Evolutionary conservation across 2,113 vertebrate genomes (phyloP).

Genomic region (Saccopteryx leptura): DNA sequence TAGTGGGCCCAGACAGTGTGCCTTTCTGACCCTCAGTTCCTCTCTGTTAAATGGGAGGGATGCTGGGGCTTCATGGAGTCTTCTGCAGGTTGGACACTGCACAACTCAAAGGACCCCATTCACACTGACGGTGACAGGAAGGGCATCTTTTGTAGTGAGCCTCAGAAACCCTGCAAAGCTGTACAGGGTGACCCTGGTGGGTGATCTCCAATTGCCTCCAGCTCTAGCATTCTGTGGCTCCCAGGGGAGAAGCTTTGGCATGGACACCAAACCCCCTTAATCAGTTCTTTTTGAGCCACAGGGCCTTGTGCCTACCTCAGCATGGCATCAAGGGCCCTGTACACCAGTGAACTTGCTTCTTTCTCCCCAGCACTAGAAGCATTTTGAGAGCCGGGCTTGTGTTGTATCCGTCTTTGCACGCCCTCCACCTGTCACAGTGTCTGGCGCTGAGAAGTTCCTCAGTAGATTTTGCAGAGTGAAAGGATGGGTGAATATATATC

Average conservation of each 20-base stretch:
- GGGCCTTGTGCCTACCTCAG: not conserved
- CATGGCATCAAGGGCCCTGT: not conserved
- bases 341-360: not conserved
- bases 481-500: not conserved
- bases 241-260: not conserved
- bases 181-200: not conserved
- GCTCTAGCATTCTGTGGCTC: not conserved
- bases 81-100: not conserved
- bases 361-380: not conserved
- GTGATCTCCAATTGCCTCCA: not conserved
- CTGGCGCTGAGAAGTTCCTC: not conserved
- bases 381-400: not conserved
- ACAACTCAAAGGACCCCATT: not conserved
- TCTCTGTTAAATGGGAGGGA: not conserved
- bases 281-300: not conserved
- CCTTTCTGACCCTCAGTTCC: not conserved
- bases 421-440: no score
- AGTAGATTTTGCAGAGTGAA: not conserved
- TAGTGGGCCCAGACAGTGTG: not conserved
- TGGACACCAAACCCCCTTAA: not conserved
- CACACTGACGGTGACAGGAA: not conserved
- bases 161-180: not conserved
- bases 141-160: rapidly evolving
- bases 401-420: not conserved
- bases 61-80: not conserved